Base-by-base conservation (phyloP, 2,113 vertebrate species). In the Misgurnus anguillicaudatus region DNA sequence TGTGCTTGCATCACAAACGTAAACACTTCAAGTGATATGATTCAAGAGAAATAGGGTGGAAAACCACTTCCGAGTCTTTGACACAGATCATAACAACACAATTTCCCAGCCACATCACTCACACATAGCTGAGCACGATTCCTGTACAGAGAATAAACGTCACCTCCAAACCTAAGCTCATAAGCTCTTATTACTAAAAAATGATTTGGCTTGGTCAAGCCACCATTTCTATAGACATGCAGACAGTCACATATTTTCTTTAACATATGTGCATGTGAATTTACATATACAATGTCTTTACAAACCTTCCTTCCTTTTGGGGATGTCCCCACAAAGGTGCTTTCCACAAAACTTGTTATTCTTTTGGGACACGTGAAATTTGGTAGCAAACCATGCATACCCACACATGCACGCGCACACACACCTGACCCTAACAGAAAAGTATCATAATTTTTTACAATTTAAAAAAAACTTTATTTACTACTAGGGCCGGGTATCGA, bases 311-410 rank as follows among this genome's bases (percentile, higher is more conserved):
- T 47, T 62, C 14, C 55, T 39, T 62, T 61, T 74, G 39, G 38
- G 21, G 19, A 36, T 14, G 16, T 62, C 72, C 72, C 55, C 8
- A 42, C 3, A 61, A 31, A 61, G 13, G 42, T 6, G 13, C 57
- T 74, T 61, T 60, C 39, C 45, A 45, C 13, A 31, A n/a, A 13
- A 74, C 61, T 47, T 62, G 39, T 41, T 62, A 42, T 74, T 74
- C 72, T 31, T 21, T 62, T 45, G 72, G 72, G 72, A 74, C 19
- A 48, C 47, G 1, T 31, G 13, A 72, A 58, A 57, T 38, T 4
- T 10, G 13, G 21, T 36, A 5, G 19, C 9, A 11, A 60, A 31
- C 24, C 10, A 42, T 13, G n/a, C 17, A 31, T 14, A 31, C 7
- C 13, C 24, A 31, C 19, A 74, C 13, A 45, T 10, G 9, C 10